Conservation (phyloP, 2,797 vertebrate genomes). For the Rhinichthys osculus region DNA sequence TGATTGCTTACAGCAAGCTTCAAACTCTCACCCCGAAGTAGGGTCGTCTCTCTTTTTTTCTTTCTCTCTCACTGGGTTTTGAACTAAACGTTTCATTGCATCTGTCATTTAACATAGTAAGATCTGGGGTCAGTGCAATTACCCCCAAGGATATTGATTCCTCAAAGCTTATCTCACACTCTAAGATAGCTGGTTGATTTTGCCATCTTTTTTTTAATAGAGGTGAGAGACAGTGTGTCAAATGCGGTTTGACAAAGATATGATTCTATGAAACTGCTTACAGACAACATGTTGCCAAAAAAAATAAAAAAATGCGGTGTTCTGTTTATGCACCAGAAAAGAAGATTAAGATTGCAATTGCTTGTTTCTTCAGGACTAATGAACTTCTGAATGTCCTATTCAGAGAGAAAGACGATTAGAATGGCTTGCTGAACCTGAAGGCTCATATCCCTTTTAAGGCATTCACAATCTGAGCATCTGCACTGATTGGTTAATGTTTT, state of each 20-base stretch:
- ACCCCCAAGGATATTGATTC: slow-evolving; percentile 41
- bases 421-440: background rate
- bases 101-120: slow-evolving; percentile 44
- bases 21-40: background rate
- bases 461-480: background rate
- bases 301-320: background rate
- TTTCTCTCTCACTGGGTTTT: background rate
- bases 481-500: slow-evolving; percentile 7
- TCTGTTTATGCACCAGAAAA: background rate
- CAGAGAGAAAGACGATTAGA: slow-evolving; percentile 14
- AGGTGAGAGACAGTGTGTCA: slow-evolving; percentile 40
- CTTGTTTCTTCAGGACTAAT: slow-evolving; percentile 15
- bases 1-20: slow-evolving; percentile 1
- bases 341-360: slow-evolving; percentile 10
- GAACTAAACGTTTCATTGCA: slow-evolving; percentile 25
- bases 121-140: slow-evolving; percentile 41
- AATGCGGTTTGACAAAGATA: slow-evolving; percentile 16
- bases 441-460: background rate
- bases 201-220: slow-evolving; percentile 34
- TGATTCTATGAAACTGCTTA: slow-evolving; percentile 18
- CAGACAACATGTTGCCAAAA: background rate
- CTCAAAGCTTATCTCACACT: slow-evolving; percentile 39
- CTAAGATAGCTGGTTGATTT: slow-evolving; percentile 20
- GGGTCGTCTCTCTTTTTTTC: background rate
- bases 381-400: background rate